A percentile compares a stretch with the other conserved stretches of the same genome.
Conservation (phyloP, 2,113 vertebrate genomes). For the Halichoeres trimaculatus region DNA sequence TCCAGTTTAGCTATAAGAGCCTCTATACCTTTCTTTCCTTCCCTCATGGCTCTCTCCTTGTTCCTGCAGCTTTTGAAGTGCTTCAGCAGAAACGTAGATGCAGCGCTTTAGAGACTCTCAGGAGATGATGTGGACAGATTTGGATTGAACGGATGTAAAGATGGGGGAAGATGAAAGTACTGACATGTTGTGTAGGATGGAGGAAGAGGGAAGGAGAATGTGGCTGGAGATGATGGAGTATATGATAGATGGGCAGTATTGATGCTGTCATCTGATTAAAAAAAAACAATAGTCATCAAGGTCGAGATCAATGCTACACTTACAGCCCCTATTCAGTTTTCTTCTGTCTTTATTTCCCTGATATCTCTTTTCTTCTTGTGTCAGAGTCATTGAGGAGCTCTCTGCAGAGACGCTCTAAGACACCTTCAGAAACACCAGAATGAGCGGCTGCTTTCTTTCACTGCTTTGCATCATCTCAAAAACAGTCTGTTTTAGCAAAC, state of each 20-base stretch:
- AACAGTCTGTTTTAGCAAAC: slow-evolving; percentile 22
- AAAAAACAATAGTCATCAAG: slow-evolving; percentile 37
- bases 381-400: slow-evolving; percentile 10
- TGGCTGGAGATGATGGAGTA: slow-evolving; percentile 31
- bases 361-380: neutral
- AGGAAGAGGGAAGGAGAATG: slow-evolving; percentile 5
- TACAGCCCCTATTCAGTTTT: slow-evolving; percentile 10
- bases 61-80: slow-evolving; percentile 60
- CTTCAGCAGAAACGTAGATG: slow-evolving; percentile 16
- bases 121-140: slow-evolving; percentile 26
- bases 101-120: slow-evolving; percentile 35
- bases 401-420: slow-evolving; percentile 25
- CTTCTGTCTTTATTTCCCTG: neutral
- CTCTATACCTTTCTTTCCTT: neutral
- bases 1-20: neutral
- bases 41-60: slow-evolving; percentile 8
- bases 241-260: slow-evolving; percentile 9
- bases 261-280: slow-evolving; percentile 8
- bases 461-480: slow-evolving; percentile 65
- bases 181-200: slow-evolving; percentile 12
- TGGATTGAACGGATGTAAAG: slow-evolving; percentile 27
- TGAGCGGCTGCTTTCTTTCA: slow-evolving; percentile 63
- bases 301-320: slow-evolving; percentile 39
- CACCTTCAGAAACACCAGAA: slow-evolving; percentile 34
- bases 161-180: slow-evolving; percentile 56